Conservation (phyloP, 1,140 invertebrate genomes). For the Bombus balteatus region DNA sequence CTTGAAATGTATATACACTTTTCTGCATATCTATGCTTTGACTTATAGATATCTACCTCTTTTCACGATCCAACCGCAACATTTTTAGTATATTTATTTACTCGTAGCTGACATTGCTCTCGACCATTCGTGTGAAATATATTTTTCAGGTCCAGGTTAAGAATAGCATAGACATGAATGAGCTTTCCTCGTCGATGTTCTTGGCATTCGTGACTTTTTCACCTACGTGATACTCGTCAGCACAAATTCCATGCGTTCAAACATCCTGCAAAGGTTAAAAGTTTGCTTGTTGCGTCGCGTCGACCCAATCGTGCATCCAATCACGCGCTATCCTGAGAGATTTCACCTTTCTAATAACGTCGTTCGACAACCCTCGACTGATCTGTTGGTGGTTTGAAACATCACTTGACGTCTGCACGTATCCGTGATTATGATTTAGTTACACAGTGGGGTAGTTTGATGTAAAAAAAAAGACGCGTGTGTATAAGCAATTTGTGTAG, state of each 20-base stretch:
- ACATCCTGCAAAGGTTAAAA: conserved; percentile 33
- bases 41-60: not conserved
- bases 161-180: not conserved
- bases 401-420: not conserved
- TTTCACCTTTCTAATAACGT: not conserved
- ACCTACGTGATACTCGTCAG: not conserved
- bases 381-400: not conserved
- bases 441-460: conserved; percentile 1
- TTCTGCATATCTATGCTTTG: no score
- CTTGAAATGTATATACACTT: not conserved
- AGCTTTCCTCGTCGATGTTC: not conserved
- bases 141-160: not conserved
- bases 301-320: no score
- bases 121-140: not conserved
- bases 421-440: not conserved
- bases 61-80: not conserved
- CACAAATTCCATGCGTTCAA: not conserved
- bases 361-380: not conserved
- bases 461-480: not conserved
- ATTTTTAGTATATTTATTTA: not conserved
- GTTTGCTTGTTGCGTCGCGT: not conserved
- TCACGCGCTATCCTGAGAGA: no score
- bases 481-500: conserved; percentile 17
- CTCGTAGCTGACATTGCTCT: not conserved
- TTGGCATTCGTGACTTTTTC: conserved; percentile 4